Evolutionary conservation across 2,797 vertebrate genomes (phyloP).

Genomic region (Knipowitschia caucasica): DNA sequence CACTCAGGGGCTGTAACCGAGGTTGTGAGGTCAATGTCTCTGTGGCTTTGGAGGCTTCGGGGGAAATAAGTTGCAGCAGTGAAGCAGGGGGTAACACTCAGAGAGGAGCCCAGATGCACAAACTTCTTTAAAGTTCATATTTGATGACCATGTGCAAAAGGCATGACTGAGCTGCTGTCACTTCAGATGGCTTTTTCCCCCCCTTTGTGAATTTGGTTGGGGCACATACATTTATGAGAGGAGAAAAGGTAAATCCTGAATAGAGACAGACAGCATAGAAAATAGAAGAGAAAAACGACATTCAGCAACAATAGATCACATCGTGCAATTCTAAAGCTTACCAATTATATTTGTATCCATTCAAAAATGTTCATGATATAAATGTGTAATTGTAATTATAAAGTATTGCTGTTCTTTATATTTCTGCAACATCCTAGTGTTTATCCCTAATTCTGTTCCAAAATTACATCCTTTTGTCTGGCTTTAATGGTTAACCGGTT

Average conservation of each 20-base stretch:
- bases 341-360: too few species aligned
- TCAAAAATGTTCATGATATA: too few species aligned
- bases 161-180: conserved; percentile 42
- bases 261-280: background rate
- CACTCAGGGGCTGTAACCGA: conserved; percentile 51
- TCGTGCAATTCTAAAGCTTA: too few species aligned
- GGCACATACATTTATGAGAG: background rate
- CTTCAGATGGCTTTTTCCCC: conserved; percentile 3
- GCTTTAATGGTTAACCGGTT: conserved; percentile 12
- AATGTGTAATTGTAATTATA: background rate
- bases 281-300: too few species aligned
- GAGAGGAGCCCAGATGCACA: conserved; percentile 39
- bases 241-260: background rate
- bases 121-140: conserved; percentile 49
- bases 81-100: conserved; percentile 19
- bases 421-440: background rate
- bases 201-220: conserved; percentile 17
- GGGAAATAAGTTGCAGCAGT: conserved; percentile 34
- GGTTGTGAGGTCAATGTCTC: conserved; percentile 55
- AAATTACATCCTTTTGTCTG: conserved; percentile 21
- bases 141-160: conserved; percentile 42
- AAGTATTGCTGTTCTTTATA: background rate
- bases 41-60: conserved; percentile 38
- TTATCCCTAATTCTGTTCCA: conserved; percentile 2
- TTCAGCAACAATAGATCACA: too few species aligned